phyloP scores from a whole-genome alignment of 2,113 vertebrate species.

The Gyps fulvus region DNA sequence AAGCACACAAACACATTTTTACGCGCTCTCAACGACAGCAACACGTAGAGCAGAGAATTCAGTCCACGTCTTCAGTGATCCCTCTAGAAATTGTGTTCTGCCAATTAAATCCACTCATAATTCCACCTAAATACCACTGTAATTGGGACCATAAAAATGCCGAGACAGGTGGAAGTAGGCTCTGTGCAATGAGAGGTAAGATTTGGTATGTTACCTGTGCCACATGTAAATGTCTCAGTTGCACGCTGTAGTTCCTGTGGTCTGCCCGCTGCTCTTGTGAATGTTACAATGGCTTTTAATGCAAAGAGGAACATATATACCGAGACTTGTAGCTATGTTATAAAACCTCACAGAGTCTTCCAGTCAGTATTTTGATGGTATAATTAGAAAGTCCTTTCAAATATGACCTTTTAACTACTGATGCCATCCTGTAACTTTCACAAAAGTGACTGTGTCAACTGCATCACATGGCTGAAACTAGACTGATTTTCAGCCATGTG shows the following conservation, averaged over 20 bases:
- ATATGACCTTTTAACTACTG: slow-evolving; percentile 31
- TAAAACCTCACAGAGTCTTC: not conserved
- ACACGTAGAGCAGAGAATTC: not conserved
- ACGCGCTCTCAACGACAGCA: not conserved
- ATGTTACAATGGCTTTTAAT: not conserved
- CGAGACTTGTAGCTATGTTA: not conserved
- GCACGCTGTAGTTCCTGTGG: not conserved
- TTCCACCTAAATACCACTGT: not conserved
- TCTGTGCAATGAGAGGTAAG: not conserved
- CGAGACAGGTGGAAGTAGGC: not conserved
- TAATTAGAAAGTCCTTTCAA: slow-evolving; percentile 26
- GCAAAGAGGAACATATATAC: not conserved
- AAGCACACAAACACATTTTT: not conserved
- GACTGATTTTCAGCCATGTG: slow-evolving; percentile 69
- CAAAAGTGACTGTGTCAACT: slow-evolving; percentile 48
- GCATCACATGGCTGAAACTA: slow-evolving; percentile 57
- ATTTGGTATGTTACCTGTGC: not conserved
- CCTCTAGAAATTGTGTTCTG: not conserved
- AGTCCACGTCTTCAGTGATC: not conserved
- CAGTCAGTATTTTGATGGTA: not conserved
- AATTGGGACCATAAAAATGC: not conserved
- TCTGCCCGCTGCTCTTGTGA: not conserved
- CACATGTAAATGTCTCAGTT: not conserved
- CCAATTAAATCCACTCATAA: not conserved
- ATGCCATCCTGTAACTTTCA: slow-evolving; percentile 41